A percentile compares a stretch with the other conserved stretches of the same genome.
phyloP scores from a whole-genome alignment of 2,888 invertebrate species.

The Lepidonotus clava region DNA sequence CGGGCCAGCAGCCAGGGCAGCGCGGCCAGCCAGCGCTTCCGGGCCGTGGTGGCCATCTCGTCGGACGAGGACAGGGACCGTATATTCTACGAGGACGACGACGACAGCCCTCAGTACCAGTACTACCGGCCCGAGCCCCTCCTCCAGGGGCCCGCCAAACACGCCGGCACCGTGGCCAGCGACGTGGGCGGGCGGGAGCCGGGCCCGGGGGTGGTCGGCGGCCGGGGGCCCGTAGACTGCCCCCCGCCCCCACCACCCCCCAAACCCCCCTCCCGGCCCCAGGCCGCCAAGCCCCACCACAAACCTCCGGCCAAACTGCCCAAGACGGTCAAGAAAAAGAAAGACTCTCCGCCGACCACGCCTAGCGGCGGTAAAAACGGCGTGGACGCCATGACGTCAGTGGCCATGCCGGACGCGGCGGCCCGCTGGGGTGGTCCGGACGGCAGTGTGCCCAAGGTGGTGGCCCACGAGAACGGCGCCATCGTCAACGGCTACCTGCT shows the following conservation, averaged over 20 bases:
- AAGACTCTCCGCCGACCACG: not conserved
- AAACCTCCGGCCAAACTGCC: not conserved
- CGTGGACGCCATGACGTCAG: constrained; percentile 85
- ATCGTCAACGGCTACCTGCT: constrained; percentile 48
- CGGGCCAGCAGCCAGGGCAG: not conserved
- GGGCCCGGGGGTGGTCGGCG: not conserved
- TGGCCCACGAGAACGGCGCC: constrained; percentile 40
- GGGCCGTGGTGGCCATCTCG: constrained; percentile 32
- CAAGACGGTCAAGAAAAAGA: not conserved
- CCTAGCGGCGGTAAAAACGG: not conserved
- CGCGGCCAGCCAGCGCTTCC: not conserved
- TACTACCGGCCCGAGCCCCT: not conserved
- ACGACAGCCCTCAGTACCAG: not conserved
- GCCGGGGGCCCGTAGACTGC: too few species aligned
- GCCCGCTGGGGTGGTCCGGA: constrained; percentile 90
- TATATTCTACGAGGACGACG: constrained; percentile 21
- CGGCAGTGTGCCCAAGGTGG: constrained; percentile 37
- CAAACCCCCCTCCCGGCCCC: not conserved
- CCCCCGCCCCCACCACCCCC: not conserved
- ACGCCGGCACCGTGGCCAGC: not conserved
- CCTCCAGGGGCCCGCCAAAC: not conserved
- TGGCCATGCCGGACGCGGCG: constrained; percentile 92
- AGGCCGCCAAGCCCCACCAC: not conserved
- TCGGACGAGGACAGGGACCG: constrained; percentile 45
- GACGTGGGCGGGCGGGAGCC: not conserved